Evolutionary conservation across 2,113 vertebrate species (phyloP).

Genomic region (Oenanthe oenanthe): DNA sequence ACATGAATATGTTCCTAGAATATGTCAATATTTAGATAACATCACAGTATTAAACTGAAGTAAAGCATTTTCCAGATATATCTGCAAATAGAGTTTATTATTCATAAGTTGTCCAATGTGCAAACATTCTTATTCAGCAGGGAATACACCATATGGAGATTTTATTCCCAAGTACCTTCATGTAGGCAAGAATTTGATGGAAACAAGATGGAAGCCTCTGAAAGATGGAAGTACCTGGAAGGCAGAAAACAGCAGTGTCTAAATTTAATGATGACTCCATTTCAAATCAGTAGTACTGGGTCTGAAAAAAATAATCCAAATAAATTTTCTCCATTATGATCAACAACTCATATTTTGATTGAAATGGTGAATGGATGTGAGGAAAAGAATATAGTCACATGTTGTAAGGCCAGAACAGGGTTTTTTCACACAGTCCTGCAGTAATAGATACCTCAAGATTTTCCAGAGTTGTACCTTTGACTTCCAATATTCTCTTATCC

Average conservation of each 20-base stretch:
- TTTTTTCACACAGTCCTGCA: not conserved
- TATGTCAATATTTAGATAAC: not conserved
- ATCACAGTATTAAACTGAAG: not conserved
- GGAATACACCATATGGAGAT: fast-evolving
- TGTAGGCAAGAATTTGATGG: not conserved
- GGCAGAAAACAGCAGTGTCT: not conserved
- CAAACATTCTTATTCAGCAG: not conserved
- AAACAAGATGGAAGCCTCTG: not conserved
- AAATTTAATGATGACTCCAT: not conserved
- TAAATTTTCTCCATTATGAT: not conserved
- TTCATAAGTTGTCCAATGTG: not conserved
- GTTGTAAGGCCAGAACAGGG: not conserved
- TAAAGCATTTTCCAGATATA: not conserved
- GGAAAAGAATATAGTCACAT: not conserved
- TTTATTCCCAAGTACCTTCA: not conserved
- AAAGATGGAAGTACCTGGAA: not conserved
- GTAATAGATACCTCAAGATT: not conserved
- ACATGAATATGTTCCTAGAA: not conserved
- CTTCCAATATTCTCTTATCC: not conserved
- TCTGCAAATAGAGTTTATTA: not conserved
- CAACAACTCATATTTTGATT: not conserved
- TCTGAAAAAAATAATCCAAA: not conserved
- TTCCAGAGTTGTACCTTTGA: not conserved
- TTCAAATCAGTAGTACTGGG: not conserved
- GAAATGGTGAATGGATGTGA: not conserved